phyloP scores from a whole-genome alignment of 2,113 vertebrate species.

The Equus przewalskii region DNA sequence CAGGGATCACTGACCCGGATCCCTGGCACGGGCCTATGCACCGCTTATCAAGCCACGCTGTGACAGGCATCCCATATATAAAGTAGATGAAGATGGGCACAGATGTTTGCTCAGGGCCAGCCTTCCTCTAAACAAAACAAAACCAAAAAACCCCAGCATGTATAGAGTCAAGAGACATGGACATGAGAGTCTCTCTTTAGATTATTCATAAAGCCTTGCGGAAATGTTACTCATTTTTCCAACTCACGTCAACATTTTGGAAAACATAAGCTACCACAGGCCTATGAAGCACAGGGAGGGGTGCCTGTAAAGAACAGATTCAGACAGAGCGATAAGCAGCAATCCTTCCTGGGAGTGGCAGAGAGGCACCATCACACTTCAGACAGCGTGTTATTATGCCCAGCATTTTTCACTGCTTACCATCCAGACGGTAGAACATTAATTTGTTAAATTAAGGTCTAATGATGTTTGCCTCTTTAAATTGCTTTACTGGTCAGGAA shows the following conservation, averaged over 20 bases:
- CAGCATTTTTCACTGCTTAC: not conserved
- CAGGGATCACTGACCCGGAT: too few species aligned
- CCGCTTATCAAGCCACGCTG: too few species aligned
- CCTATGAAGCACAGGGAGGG: rapidly evolving
- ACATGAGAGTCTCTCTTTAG: not conserved
- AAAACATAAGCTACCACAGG: not conserved
- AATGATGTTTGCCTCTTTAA: conserved; percentile 31
- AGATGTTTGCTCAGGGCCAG: too few species aligned
- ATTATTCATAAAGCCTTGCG: not conserved
- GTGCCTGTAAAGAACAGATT: not conserved
- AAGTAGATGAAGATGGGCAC: too few species aligned
- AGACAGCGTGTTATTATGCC: not conserved
- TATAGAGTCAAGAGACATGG: not conserved
- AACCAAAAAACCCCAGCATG: not conserved
- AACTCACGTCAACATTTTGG: not conserved
- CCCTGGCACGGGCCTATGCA: too few species aligned
- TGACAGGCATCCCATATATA: too few species aligned
- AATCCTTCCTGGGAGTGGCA: too few species aligned
- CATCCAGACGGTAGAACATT: not conserved
- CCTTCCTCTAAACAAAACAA: too few species aligned
- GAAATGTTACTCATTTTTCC: not conserved
- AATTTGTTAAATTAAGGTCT: conserved; percentile 42
- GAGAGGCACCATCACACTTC: not conserved
- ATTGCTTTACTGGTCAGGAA: not conserved
- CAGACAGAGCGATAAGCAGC: not conserved